Conservation (phyloP, 30 jellyfish, hydroid and myxozoan genomes). For the Hydractinia symbiolongicarpus region DNA sequence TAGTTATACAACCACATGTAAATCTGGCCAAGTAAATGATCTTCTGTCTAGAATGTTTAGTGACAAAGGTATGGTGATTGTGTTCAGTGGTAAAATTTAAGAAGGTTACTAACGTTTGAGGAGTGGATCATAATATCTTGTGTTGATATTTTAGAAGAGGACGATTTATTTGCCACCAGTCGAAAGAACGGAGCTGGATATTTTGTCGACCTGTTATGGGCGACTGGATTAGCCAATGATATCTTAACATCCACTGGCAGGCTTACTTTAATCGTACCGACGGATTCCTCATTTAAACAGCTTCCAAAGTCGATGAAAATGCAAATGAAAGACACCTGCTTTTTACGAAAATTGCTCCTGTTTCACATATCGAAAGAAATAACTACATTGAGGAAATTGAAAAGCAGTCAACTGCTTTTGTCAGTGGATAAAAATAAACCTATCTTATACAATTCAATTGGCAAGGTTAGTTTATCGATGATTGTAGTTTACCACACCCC, state of each 20-base stretch:
- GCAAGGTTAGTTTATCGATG: background rate
- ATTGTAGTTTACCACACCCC: too few species aligned
- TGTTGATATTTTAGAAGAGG: background rate
- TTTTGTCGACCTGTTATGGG: conserved; percentile 72
- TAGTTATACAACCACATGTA: background rate
- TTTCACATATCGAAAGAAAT: conserved; percentile 67
- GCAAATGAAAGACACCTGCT: conserved; percentile 62
- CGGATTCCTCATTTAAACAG: conserved; percentile 50
- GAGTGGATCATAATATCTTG: background rate
- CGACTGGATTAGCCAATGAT: conserved; percentile 64
- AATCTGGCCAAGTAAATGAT: background rate
- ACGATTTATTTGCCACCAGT: background rate
- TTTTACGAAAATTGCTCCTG: conserved; percentile 44
- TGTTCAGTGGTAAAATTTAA: background rate
- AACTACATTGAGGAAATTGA: background rate
- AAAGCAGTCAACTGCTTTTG: background rate
- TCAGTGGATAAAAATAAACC: background rate
- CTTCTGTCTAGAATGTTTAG: background rate
- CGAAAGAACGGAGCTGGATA: conserved; percentile 6
- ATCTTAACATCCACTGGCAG: conserved; percentile 25
- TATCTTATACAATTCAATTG: background rate
- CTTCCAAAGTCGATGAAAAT: conserved; percentile 14
- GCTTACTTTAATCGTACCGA: conserved; percentile 60
- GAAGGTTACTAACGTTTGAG: background rate
- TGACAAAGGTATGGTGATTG: too few species aligned